These are phyloP conservation scores for Mactra quadrangularis DNA, from an alignment of 1,140 invertebrate genomes.

Conservation along the genomic window DNA sequence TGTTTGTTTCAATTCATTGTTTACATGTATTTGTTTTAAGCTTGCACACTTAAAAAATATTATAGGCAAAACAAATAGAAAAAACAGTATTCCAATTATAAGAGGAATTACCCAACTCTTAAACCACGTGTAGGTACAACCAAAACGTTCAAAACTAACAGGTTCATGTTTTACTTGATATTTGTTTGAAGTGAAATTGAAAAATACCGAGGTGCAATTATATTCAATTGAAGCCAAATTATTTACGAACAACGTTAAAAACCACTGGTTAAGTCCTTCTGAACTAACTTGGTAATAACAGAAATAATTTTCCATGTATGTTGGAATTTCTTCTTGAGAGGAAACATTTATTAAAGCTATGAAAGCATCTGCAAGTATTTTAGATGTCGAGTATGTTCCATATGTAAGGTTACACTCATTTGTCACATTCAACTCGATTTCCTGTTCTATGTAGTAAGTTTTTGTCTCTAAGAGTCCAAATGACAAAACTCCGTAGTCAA, in stretches of 20 bases:
- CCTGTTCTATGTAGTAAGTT: background rate
- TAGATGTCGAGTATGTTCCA: background rate
- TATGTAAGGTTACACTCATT: background rate
- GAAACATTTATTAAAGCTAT: background rate
- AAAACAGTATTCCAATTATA: background rate
- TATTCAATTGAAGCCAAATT: background rate
- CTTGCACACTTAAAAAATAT: too few relatives aligned
- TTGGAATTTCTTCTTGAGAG: background rate
- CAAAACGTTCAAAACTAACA: too few relatives aligned
- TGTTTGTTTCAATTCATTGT: too few relatives aligned
- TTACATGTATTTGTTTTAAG: too few relatives aligned
- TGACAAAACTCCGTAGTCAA: constrained; percentile 29
- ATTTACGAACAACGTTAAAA: background rate
- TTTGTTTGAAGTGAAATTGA: background rate
- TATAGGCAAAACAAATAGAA: constrained; percentile 5
- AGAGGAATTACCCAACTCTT: too few relatives aligned
- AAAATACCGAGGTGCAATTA: background rate
- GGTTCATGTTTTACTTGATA: too few relatives aligned
- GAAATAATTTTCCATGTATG: background rate
- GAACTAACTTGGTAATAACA: background rate
- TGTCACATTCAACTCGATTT: background rate
- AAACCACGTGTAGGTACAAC: background rate
- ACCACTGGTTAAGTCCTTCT: background rate
- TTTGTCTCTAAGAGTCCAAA: constrained; percentile 29
- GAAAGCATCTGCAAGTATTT: background rate